Percentiles rank a stretch among this genome's conserved stretches.
phyloP scores from a whole-genome alignment of 2,113 vertebrate species.

The Ranitomeya variabilis region DNA sequence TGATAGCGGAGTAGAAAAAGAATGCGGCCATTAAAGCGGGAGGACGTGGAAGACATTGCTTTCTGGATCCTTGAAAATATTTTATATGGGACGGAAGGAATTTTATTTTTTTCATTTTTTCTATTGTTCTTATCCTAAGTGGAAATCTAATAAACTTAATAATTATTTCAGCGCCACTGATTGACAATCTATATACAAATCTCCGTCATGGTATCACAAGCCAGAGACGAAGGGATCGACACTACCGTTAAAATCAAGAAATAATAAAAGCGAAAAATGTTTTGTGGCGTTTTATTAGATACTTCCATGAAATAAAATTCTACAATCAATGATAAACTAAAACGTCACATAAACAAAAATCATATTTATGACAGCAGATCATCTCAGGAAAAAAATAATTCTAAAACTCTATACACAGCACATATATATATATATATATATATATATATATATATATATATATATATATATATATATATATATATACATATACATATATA shows the following conservation, averaged over 20 bases:
- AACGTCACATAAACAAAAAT: not conserved
- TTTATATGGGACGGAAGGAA: not conserved
- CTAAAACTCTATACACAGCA: too few relatives aligned
- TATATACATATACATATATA: too few relatives aligned
- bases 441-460: too few relatives aligned
- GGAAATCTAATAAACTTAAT: not conserved
- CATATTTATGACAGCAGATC: too few relatives aligned
- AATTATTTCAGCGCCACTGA: not conserved
- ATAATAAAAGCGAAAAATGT: not conserved
- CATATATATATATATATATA: too few relatives aligned
- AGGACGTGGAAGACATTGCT: constrained; percentile 2
- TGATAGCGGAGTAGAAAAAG: constrained; percentile 27
- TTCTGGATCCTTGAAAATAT: not conserved
- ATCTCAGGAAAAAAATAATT: too few relatives aligned
- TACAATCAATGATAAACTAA: not conserved
- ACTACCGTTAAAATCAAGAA: not conserved
- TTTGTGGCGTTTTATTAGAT: not conserved
- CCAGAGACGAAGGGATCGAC: not conserved
- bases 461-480: too few relatives aligned
- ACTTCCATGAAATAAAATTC: not conserved
- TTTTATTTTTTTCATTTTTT: not conserved
- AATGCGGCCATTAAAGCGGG: constrained; percentile 10
- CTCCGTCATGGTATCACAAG: not conserved
- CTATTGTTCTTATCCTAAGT: too few relatives aligned
- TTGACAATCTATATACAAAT: not conserved